Base-by-base conservation (phyloP, 2,113 vertebrate species). In the Channa argus region DNA sequence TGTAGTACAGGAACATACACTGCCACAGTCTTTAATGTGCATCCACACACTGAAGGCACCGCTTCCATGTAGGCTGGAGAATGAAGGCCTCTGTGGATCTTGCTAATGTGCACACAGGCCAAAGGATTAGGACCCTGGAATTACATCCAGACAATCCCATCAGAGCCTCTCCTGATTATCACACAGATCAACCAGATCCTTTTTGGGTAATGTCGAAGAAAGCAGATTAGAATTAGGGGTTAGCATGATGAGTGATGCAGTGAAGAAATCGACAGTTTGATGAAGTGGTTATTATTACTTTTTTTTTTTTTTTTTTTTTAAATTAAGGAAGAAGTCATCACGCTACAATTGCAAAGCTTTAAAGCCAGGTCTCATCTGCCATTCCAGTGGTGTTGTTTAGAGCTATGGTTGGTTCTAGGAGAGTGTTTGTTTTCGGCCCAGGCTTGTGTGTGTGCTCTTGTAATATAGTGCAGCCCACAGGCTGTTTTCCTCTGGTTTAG, bases 91-190 rank as follows among this genome's bases (percentile, higher is more conserved):
- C 49, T 62, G 69, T 61, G 71, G 77, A 81, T 86, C 79, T 58
- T 68, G 79, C 88, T 91, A 91, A 91, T 86, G 91, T 83, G 71
- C 64, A 68, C 80, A 51, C 77, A 66, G 46, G 67, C 61, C 62
- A 79, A 58, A 79, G 92, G 91, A 91, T 94, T 91, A 93, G 60
- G 68, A 52, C 75, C 64, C 9, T 61, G 67, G 90, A 87, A 90
- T 92, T 90, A 90, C 84, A 85, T 68, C 78, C 82, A 60, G 53
- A 53, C 84, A 91, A 92, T 94, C 92, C 89, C 87, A 89, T 92
- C 90, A 88, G 74, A 74, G 77, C 13, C 52, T 71, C 58, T 76
- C 33, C 33, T 87, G 88, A 86, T 87, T 88, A 87, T 87, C 73
- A 80, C 84, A 82, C 80, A 89, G 86, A 92, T 91, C 84, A 85